phyloP scores from a whole-genome alignment of 2,113 vertebrate genomes.

The Mesoclemmys tuberculata region DNA sequence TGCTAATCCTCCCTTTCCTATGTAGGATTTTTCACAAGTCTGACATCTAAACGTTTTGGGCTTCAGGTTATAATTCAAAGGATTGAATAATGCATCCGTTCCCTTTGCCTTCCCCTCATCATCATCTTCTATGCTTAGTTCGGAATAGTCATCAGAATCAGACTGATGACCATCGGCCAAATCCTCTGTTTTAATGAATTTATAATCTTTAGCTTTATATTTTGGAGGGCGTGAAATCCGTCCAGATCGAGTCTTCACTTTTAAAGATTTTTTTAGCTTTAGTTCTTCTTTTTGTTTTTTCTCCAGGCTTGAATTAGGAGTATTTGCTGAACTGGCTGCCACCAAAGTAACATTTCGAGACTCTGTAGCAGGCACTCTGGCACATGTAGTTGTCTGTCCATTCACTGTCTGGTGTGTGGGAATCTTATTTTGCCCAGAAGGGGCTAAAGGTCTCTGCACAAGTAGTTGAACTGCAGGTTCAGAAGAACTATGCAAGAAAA shows the following conservation, averaged over 20 bases:
- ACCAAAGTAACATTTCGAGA: neutral
- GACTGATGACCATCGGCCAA: conserved; percentile 90
- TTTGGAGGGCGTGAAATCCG: conserved; percentile 94
- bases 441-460: conserved; percentile 78
- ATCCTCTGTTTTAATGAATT: conserved; percentile 96
- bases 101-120: conserved; percentile 77
- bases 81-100: conserved; percentile 47
- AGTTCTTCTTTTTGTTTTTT: conserved; percentile 75
- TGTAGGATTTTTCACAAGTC: conserved; percentile 93
- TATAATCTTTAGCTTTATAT: conserved; percentile 96
- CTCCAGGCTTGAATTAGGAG: conserved; percentile 26
- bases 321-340: conserved; percentile 38
- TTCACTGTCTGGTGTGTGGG: conserved; percentile 25
- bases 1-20: conserved; percentile 92
- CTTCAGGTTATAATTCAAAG: conserved; percentile 79
- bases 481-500: conserved; percentile 73
- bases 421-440: conserved; percentile 76
- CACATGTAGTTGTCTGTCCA: neutral
- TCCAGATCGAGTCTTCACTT: conserved; percentile 93
- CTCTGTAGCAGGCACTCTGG: neutral
- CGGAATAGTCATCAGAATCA: conserved; percentile 96
- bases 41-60: conserved; percentile 89
- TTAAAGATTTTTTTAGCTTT: conserved; percentile 84
- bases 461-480: conserved; percentile 83
- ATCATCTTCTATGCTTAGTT: conserved; percentile 93